Base-by-base conservation (phyloP, 2,113 vertebrate genomes). In the Callorhinus ursinus region DNA sequence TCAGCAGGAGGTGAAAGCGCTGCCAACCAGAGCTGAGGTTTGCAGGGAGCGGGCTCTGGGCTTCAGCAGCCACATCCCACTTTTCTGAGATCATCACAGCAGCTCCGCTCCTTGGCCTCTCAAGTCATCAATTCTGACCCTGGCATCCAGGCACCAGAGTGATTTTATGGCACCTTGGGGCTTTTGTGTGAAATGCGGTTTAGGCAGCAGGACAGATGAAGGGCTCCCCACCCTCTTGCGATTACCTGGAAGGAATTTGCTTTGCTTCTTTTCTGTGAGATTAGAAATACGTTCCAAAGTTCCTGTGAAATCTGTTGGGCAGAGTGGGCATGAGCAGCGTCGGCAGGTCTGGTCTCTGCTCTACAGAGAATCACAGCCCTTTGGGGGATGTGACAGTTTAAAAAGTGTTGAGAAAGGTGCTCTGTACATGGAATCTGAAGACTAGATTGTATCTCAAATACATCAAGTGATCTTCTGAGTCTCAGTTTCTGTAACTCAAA, bases 251-350 rank as follows among this genome's bases (percentile, higher is more conserved):
- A 81, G 39, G 82, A 93, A 87, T 94, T 72, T 94, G 85, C 65
- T 95, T 91, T 96, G 65, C 95, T 89, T 95, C 81, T 93, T 72
- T 95, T 81, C 63, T 67, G 31, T 82, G 71, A 65, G 57, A 95
- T 88, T 88, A 85, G 85, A 94, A 93, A 94, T 49, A 69, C 24
- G 49, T 61, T 42, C 82, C 90, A 93, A 95, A 79, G 61, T 22
- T 84, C 87, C 92, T 84, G 42, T 95, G 79, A 95, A 93, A 86
- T 89, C 74, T 65, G 59, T 18, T 61, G 26, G 89, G 76, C 89
- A 46, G 79, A 46, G 18, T 36, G 39, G 19, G 15, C 24, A 5
- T 26, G 63, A 85, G 21, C 15, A 57, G 46, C 7, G 0, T 5
- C 55, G 39, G 31, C 8, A 36, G 21, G 39, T 85, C 67, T 24